Evolutionary conservation across 2,797 vertebrate species (phyloP).

Genomic region (Channallabes apus): DNA sequence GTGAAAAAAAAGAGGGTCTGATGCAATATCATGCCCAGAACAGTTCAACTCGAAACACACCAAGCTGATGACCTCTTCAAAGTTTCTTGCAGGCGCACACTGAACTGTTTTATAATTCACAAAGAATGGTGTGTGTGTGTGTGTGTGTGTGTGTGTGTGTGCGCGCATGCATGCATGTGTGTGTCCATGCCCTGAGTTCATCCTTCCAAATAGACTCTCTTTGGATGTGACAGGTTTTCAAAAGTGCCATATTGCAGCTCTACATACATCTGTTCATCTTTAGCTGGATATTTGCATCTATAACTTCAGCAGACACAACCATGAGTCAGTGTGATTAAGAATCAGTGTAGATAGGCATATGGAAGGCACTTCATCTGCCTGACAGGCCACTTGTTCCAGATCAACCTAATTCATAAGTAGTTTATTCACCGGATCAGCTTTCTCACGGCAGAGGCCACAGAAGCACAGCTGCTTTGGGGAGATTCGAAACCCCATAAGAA

Average conservation of each 20-base stretch:
- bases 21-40: slow-evolving; percentile 41
- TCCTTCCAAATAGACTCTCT: not conserved
- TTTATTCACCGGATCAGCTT: slow-evolving; percentile 57
- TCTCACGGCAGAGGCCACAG: slow-evolving; percentile 53
- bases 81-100: slow-evolving; percentile 19
- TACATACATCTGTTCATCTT: not conserved
- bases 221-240: not conserved
- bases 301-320: not conserved
- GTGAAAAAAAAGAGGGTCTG: slow-evolving; percentile 28
- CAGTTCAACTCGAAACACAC: slow-evolving; percentile 32
- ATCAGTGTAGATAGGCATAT: slow-evolving; percentile 50
- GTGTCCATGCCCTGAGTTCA: not conserved
- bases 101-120: slow-evolving; percentile 37
- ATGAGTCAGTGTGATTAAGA: slow-evolving; percentile 18
- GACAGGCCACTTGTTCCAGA: slow-evolving; percentile 39
- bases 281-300: slow-evolving; percentile 1
- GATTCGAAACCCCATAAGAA: slow-evolving; percentile 11
- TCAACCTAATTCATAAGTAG: slow-evolving; percentile 56
- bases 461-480: slow-evolving; percentile 48
- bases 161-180: too few species aligned
- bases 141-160: too few species aligned
- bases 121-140: too few species aligned
- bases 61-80: slow-evolving; percentile 46
- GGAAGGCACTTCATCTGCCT: slow-evolving; percentile 59
- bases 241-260: not conserved